These are phyloP conservation scores for Onychomys torridus DNA, from an alignment of 2,797 vertebrate genomes.

Conservation along the genomic window DNA sequence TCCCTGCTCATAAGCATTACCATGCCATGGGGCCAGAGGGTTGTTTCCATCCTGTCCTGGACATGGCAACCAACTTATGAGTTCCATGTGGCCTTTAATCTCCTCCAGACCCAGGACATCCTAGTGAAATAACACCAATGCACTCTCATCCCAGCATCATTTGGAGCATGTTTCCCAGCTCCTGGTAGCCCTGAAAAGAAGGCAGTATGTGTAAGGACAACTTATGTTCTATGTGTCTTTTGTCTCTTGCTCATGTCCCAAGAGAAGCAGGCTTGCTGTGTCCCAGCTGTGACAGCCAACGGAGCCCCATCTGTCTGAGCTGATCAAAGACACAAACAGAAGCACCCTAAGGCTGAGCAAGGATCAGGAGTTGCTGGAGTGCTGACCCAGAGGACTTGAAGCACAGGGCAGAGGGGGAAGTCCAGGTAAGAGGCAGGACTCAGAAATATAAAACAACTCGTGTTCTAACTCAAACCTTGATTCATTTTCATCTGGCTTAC, in stretches of 20 bases:
- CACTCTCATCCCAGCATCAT: background rate
- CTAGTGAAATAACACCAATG: background rate
- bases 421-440: background rate
- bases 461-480: constrained; percentile 7
- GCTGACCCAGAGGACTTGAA: background rate
- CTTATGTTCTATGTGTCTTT: background rate
- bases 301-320: background rate
- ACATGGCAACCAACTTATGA: background rate
- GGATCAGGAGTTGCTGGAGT: background rate
- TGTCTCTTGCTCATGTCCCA: background rate
- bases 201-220: background rate
- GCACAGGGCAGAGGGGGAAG: background rate
- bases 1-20: background rate
- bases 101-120: background rate
- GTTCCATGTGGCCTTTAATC: background rate
- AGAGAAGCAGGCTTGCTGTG: constrained; percentile 48
- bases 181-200: background rate
- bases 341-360: background rate
- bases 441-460: background rate
- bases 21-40: background rate
- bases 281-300: background rate
- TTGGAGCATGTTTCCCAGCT: background rate
- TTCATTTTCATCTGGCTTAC: constrained; percentile 13
- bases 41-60: background rate
- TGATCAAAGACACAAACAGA: constrained; percentile 28